phyloP scores from a whole-genome alignment of 2,113 vertebrate species.

The Edolisoma coerulescens region DNA sequence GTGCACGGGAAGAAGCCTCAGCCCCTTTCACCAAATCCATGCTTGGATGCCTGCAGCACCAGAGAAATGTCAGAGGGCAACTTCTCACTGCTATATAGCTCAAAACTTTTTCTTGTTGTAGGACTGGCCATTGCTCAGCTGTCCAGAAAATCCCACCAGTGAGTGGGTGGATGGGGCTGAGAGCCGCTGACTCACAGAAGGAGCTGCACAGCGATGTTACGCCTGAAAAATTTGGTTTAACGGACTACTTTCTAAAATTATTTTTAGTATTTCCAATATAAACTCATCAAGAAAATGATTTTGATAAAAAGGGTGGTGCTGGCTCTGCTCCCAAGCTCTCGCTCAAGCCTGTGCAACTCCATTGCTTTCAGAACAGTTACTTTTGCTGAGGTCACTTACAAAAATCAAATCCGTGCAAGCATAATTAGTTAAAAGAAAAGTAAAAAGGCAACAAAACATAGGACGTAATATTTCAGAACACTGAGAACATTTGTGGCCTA shows the following conservation, averaged over 20 bases:
- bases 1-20: background rate
- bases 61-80: background rate
- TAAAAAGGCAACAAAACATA: background rate
- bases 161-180: rapidly evolving
- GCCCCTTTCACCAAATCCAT: background rate
- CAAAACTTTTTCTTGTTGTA: background rate
- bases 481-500: background rate
- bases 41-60: background rate
- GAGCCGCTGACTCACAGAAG: rapidly evolving
- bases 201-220: rapidly evolving
- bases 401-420: rapidly evolving
- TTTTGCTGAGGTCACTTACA: rapidly evolving
- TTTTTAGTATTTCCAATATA: background rate
- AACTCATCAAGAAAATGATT: background rate
- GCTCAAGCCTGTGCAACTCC: rapidly evolving
- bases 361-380: background rate
- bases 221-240: background rate
- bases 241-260: background rate
- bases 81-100: background rate
- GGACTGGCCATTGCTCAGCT: background rate
- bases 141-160: background rate
- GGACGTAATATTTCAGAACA: rapidly evolving
- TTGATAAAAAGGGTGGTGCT: background rate
- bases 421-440: background rate
- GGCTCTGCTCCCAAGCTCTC: background rate